Evolutionary conservation across 1,140 invertebrate genomes (phyloP), one percentile per base, ranked within the genome.

Genomic region (Hyles vespertilio): DNA sequence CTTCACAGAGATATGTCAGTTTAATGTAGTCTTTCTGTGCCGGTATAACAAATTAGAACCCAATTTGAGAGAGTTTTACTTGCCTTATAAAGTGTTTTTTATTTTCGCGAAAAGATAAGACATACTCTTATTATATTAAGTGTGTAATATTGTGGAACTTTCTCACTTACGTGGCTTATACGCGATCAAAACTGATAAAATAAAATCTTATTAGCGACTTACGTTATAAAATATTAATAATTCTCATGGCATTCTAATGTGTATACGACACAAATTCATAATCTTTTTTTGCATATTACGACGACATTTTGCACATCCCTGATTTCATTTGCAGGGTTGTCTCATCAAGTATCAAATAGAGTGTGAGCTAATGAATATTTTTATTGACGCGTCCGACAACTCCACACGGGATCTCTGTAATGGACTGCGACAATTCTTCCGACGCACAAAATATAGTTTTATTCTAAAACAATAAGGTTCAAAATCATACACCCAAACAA

Each of bases 331-430:
- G 51, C 57, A 75, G 61, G 67, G 69, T 63, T 77, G 75, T 79
- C 72, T 70, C 74, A 79, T 79, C 70, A 77, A 72, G 71, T 82
- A 74, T 78, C 84, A 80, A 87, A 81, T 79, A 84, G 77, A 84
- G 81, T 81, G 73, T 79, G 67, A 85, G 72, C 67, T 72, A 84
- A 86, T 88, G 81, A 88, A 88, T 86, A 88, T 88, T 86, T 86
- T 88, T 88, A 85, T 81, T 78, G 83, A 82, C 76, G 72, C 69
- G 74, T 73, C 74, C 68, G 72, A 77, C 77, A 60, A 68, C 74
- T 76, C 72, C 66, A 63, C 70, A 63, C 62, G 51, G 49, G 8
- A 51, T 59, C 64, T 52, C 61, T 34, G 56, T 56, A 47, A 40
- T 32, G 8, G 52, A 65, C 61, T 69, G 40, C 63, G 70, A 61